A percentile compares a stretch with the other conserved stretches of the same genome.
Evolutionary conservation across 1,140 invertebrate species (phyloP).

Genomic region (Drosophila serrata): DNA sequence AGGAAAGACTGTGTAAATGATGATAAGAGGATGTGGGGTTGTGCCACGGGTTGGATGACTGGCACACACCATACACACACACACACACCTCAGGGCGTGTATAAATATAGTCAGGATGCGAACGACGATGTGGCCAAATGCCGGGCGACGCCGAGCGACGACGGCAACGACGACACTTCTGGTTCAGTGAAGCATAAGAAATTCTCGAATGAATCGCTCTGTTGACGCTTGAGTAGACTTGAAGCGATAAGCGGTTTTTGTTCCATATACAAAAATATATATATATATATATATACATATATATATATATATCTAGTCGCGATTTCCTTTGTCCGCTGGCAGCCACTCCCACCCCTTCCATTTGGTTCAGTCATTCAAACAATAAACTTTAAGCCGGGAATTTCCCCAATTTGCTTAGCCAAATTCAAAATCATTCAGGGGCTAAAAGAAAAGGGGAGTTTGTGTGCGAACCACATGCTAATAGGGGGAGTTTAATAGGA

Average conservation of each 20-base stretch:
- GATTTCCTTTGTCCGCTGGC: conserved; percentile 31
- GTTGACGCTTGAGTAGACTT: conserved; percentile 83
- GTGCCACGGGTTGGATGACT: conserved; percentile 32
- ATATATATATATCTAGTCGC: conserved; percentile 77
- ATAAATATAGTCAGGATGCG: conserved; percentile 56
- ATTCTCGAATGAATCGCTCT: conserved; percentile 83
- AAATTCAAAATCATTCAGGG: conserved; percentile 12
- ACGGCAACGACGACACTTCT: conserved; percentile 75
- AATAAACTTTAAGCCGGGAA: conserved; percentile 42
- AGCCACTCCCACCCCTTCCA: not conserved
- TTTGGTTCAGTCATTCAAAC: conserved; percentile 24
- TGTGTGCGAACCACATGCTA: no score
- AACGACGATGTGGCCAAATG: conserved; percentile 20
- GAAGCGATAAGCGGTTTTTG: conserved; percentile 83
- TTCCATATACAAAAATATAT: conserved; percentile 77
- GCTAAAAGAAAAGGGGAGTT: not conserved
- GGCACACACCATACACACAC: conserved; percentile 29
- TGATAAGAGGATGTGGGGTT: conserved; percentile 10
- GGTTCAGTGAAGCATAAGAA: conserved; percentile 83
- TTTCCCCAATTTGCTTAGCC: conserved; percentile 19
- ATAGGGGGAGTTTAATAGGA: no score
- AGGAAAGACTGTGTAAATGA: conserved; percentile 21
- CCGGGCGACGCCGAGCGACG: conserved; percentile 16
- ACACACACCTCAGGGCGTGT: conserved; percentile 19
- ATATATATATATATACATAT: conserved; percentile 79